Evolutionary conservation across 2,797 vertebrate species (phyloP).

Genomic region (Clarias platycephalus): DNA sequence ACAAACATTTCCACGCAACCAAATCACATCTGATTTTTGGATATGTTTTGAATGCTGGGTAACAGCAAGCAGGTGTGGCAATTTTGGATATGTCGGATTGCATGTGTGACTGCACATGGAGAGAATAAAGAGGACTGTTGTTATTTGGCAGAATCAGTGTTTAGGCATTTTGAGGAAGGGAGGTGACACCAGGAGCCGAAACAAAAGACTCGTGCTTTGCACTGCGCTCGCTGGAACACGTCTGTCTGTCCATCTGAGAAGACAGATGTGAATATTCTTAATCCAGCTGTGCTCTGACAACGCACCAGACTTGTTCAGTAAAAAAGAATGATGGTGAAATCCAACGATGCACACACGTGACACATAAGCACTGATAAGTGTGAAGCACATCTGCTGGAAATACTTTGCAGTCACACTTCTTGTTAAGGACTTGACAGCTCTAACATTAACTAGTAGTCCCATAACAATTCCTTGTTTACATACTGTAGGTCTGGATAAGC

Average conservation of each 20-base stretch:
- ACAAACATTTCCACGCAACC: slow-evolving; percentile 30
- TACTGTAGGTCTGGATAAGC: not conserved
- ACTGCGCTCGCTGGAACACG: not conserved
- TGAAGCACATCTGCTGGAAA: not conserved
- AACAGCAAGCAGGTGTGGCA: not conserved
- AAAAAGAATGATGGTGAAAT: not conserved
- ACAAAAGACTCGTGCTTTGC: slow-evolving; percentile 1
- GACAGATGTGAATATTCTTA: slow-evolving; percentile 9
- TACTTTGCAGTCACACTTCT: not conserved
- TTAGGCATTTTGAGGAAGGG: slow-evolving; percentile 44
- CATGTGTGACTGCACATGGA: not conserved
- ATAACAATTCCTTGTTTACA: not conserved
- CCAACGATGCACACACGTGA: not conserved
- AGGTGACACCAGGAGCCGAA: slow-evolving; percentile 15
- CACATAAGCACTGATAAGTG: not conserved
- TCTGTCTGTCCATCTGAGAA: not conserved
- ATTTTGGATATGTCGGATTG: slow-evolving; percentile 5
- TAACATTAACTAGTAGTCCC: not conserved
- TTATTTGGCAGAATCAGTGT: slow-evolving; percentile 43
- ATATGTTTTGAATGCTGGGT: not conserved
- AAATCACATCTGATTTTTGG: slow-evolving; percentile 6
- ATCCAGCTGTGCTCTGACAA: slow-evolving; percentile 7
- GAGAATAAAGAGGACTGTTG: slow-evolving; percentile 23
- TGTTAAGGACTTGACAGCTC: not conserved
- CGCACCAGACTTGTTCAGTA: not conserved